Evolutionary conservation across 2,113 vertebrate species (phyloP).

Genomic region (Gobiocypris rarus): DNA sequence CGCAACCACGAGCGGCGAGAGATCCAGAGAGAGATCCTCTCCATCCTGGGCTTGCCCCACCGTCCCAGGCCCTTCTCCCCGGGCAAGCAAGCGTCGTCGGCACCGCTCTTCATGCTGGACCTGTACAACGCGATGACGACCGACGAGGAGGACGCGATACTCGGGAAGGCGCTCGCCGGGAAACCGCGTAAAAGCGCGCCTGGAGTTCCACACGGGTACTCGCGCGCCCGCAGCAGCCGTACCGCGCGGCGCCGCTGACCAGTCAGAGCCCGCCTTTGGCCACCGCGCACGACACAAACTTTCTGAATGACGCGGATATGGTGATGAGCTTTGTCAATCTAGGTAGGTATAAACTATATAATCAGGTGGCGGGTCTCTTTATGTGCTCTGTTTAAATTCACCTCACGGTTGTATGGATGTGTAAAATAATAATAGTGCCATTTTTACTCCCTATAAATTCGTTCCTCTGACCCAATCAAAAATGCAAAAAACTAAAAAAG

Average conservation of each 20-base stretch:
- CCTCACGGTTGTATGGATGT: background rate
- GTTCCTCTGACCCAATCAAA: background rate
- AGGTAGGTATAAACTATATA: constrained; percentile 78
- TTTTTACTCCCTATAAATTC: no score
- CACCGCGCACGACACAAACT: constrained; percentile 91
- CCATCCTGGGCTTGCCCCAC: constrained; percentile 96
- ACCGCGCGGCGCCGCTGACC: constrained; percentile 76
- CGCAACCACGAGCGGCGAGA: constrained; percentile 96
- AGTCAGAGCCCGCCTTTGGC: constrained; percentile 87
- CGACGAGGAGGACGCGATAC: constrained; percentile 85
- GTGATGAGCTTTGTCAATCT: constrained; percentile 99
- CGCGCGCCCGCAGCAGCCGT: constrained; percentile 85
- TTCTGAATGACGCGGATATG: constrained; percentile 99
- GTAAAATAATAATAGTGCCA: background rate
- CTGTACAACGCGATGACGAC: constrained; percentile 97
- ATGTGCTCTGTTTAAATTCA: background rate
- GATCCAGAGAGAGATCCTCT: constrained; percentile 99
- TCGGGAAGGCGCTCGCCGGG: constrained; percentile 78
- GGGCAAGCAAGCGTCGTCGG: constrained; percentile 94
- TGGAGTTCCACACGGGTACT: constrained; percentile 85
- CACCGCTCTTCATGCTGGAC: constrained; percentile 99
- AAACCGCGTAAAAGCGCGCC: constrained; percentile 81
- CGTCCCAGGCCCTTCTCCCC: constrained; percentile 96
- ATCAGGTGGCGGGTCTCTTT: background rate
- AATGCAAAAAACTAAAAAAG: background rate